Conservation (phyloP, 2,888 invertebrate genomes). For the Cheilosia grossa region DNA sequence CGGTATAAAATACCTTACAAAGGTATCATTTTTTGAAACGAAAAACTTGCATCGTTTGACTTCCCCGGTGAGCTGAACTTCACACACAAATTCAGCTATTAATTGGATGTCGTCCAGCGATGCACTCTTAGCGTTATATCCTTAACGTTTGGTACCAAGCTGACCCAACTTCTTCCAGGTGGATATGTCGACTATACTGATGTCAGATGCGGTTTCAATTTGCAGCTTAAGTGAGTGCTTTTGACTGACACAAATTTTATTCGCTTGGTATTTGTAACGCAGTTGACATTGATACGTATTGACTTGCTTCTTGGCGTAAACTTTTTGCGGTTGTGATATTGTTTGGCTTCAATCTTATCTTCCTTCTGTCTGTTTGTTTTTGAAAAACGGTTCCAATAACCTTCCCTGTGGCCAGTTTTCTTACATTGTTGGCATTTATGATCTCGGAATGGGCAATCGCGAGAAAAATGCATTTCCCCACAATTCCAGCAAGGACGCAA, state of each 20-base stretch:
- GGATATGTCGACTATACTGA: constrained; percentile 53
- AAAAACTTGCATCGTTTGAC: constrained; percentile 16
- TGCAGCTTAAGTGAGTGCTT: constrained; percentile 24
- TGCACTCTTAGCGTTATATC: constrained; percentile 21
- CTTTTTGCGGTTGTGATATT: background rate
- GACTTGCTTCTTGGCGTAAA: background rate
- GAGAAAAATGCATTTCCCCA: constrained; percentile 5
- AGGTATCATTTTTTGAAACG: constrained; percentile 45
- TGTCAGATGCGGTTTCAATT: constrained; percentile 60
- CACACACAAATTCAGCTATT: constrained; percentile 32
- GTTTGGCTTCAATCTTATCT: background rate
- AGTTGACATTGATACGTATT: background rate
- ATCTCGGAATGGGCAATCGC: background rate
- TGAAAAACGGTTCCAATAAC: constrained; percentile 18
- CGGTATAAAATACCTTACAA: too few relatives aligned
- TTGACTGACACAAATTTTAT: background rate
- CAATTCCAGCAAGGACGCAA: constrained; percentile 1
- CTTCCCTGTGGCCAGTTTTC: background rate
- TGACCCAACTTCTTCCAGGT: constrained; percentile 54
- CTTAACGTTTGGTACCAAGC: constrained; percentile 12
- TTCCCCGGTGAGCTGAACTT: constrained; percentile 36
- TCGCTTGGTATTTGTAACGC: background rate
- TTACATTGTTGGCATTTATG: constrained; percentile 10
- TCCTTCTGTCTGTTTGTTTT: background rate
- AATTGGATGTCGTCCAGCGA: constrained; percentile 19